These are phyloP conservation scores for Halcyon leucocephala DNA, from an alignment of 2,797 vertebrate genomes.

Conservation along the genomic window DNA sequence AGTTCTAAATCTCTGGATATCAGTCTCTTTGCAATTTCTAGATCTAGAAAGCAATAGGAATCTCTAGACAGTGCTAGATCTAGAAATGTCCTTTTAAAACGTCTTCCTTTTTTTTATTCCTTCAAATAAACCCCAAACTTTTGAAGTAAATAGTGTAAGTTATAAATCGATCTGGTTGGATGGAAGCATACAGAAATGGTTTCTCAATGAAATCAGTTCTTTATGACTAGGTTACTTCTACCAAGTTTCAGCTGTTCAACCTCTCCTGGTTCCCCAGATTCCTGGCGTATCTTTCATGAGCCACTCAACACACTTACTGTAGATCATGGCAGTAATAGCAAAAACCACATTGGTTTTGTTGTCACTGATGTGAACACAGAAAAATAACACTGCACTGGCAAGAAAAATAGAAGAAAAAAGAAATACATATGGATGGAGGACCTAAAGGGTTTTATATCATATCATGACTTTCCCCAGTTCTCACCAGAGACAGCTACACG, in stretches of 20 bases:
- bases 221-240: not conserved
- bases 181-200: not conserved
- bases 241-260: not conserved
- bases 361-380: not conserved
- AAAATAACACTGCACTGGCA: not conserved
- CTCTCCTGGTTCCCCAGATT: not conserved
- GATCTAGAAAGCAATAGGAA: not conserved
- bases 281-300: not conserved
- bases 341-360: not conserved
- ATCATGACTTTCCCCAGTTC: not conserved
- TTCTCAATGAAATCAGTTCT: not conserved
- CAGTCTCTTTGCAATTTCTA: not conserved
- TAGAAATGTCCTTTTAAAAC: not conserved
- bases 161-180: not conserved
- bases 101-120: not conserved
- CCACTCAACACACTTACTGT: not conserved
- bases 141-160: not conserved
- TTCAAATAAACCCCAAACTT: not conserved
- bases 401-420: conserved; percentile 6
- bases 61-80: not conserved
- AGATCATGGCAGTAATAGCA: not conserved
- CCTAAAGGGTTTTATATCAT: not conserved
- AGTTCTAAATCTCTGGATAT: not conserved
- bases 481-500: not conserved
- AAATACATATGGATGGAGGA: not conserved